Evolutionary conservation across 2,888 invertebrate species (phyloP).

Genomic region (Stomorhina lunata): DNA sequence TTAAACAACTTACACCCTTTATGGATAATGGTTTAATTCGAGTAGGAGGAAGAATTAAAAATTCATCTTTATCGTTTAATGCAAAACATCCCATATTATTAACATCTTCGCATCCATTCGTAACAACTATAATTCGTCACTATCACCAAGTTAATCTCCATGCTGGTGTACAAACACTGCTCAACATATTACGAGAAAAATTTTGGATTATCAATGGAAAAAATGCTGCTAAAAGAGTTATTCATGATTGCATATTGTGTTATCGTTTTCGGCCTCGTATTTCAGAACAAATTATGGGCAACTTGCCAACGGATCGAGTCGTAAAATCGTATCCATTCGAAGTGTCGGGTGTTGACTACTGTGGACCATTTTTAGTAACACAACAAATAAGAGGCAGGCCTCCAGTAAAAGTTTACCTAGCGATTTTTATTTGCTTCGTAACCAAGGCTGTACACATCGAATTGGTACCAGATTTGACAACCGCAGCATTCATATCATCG

Average conservation of each 20-base stretch:
- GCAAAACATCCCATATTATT: constrained; percentile 18
- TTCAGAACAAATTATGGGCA: background rate
- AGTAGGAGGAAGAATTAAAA: constrained; percentile 14
- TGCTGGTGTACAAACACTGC: constrained; percentile 18
- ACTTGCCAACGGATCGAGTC: background rate
- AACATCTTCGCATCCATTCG: constrained; percentile 10
- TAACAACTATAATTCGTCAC: constrained; percentile 4
- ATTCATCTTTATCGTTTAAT: constrained; percentile 8
- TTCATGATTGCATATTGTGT: constrained; percentile 7
- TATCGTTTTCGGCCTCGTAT: background rate
- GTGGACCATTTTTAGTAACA: background rate
- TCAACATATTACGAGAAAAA: constrained; percentile 15
- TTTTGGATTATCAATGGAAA: constrained; percentile 29
- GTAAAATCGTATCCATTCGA: background rate
- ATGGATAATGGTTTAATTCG: background rate
- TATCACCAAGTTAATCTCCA: constrained; percentile 14
- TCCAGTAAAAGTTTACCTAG: background rate
- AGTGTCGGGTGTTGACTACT: background rate
- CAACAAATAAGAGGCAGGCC: background rate
- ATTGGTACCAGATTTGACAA: constrained; percentile 6
- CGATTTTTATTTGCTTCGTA: background rate
- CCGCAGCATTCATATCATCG: constrained; percentile 13
- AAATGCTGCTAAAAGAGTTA: background rate
- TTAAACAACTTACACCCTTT: background rate
- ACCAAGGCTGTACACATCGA: background rate